Conservation (phyloP, 2,888 invertebrate genomes). For the Torymus texanus region DNA sequence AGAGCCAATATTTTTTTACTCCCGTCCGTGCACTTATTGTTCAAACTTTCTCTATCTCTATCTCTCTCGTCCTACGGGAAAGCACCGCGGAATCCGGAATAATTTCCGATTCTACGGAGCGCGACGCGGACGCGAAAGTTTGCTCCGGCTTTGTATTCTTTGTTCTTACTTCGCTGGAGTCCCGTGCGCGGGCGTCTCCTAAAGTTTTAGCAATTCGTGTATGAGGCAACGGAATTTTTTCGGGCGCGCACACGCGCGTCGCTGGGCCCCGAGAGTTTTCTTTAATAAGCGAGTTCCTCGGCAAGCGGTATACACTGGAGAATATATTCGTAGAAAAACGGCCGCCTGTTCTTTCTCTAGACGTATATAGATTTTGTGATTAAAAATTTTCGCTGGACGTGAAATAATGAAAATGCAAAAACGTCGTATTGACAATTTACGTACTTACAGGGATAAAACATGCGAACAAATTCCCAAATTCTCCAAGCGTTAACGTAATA, state of each 20-base stretch:
- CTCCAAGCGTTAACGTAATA: no score
- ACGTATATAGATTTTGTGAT: no score
- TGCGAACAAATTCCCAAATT: no score
- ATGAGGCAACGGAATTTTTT: constrained; percentile 20
- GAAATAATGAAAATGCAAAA: no score
- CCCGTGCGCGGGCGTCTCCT: neutral
- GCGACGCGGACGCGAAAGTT: constrained; percentile 5
- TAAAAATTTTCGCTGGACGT: no score
- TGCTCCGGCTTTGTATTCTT: constrained; percentile 20
- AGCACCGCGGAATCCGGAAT: constrained; percentile 12
- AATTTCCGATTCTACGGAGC: constrained; percentile 17
- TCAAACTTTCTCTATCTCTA: neutral
- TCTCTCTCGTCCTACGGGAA: neutral
- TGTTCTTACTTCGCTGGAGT: neutral
- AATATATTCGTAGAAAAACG: no score
- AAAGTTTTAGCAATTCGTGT: constrained; percentile 18
- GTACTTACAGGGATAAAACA: no score
- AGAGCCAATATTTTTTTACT: neutral
- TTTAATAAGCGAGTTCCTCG: no score
- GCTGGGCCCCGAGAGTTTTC: neutral
- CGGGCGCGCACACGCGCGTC: neutral
- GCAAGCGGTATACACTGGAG: no score
- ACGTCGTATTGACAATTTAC: no score
- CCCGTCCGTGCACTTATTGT: neutral
- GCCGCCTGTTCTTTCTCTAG: no score